Evolutionary conservation across 2,888 invertebrate species (phyloP), one percentile per base, ranked within the genome.

Genomic region (Sarcophaga rosellei): DNA sequence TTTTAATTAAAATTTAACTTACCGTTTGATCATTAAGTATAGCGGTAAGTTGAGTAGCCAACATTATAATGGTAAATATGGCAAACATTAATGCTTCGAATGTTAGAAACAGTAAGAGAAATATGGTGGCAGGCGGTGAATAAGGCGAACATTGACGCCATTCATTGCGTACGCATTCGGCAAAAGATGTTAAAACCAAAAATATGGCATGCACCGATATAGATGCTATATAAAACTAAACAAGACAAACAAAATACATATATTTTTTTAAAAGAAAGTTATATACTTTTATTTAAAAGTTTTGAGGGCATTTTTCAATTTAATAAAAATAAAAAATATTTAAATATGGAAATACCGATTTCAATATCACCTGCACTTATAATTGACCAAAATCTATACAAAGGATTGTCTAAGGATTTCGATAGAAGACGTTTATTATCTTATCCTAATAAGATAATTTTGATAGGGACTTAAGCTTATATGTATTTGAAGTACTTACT

Each of bases 1-100:
- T 53, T 73, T 21, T 53, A n/a, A 25, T 62, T 44, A 23, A 78
- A n/a, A 84, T 47, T 74, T 23, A 35, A 92, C 94, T 93, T 93
- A 97, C 98, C 89, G 99, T 99, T 94, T 99, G 98, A 93, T 99
- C 99, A 91, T 98, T 98, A 96, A 99, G 98, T 91, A 99, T 99
- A 44, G 99, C 99, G 92, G 98, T 98, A 63, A 99, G 94, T 93
- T 99, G 99, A 0, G 99, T 98, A 70, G 97, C 97, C 90, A 99
- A 95, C 99, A 99, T 99, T 63, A 99, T 98, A 44, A 97, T 96
- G 1, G 99, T 99, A 94, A 99, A 99, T 89, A 99, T 97, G 25
- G 99, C 98, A 94, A 99, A 99, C 70, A 99, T 95, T 61, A 99
- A 94, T 0, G 98, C 98, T 94, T 99, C 99, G 89, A 99, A 98